Conservation (phyloP, 2,113 vertebrate species). For the Nyctibius bracteatus region DNA sequence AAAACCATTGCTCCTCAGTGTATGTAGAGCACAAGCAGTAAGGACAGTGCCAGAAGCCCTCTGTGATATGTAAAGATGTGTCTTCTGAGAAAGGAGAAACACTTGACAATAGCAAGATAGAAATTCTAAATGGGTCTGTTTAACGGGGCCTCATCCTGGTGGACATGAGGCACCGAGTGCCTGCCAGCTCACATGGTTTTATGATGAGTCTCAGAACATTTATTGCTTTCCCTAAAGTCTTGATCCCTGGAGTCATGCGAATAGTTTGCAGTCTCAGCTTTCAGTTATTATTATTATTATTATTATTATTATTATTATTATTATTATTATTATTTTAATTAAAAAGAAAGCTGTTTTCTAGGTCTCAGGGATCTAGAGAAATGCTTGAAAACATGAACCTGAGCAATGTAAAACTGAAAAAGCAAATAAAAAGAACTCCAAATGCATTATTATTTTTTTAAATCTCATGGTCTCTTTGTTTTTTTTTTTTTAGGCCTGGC, state of each 20-base stretch:
- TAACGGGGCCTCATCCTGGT: neutral
- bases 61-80: rapidly evolving
- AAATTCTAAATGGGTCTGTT: neutral
- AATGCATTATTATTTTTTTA: neutral
- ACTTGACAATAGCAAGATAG: neutral
- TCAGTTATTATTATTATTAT: neutral
- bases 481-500: neutral
- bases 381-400: neutral
- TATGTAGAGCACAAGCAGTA: rapidly evolving
- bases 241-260: neutral
- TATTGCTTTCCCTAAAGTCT: neutral
- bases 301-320: neutral
- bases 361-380: neutral
- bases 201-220: neutral
- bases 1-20: neutral
- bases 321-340: neutral
- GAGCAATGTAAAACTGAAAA: neutral
- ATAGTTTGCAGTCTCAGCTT: neutral
- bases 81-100: neutral
- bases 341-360: neutral
- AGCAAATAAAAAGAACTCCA: neutral
- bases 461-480: neutral
- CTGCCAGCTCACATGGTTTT: neutral
- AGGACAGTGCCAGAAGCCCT: neutral
- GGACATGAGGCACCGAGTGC: neutral